Evolutionary conservation across 2,888 invertebrate genomes (phyloP).

Genomic region (Stenotaenia linearis): DNA sequence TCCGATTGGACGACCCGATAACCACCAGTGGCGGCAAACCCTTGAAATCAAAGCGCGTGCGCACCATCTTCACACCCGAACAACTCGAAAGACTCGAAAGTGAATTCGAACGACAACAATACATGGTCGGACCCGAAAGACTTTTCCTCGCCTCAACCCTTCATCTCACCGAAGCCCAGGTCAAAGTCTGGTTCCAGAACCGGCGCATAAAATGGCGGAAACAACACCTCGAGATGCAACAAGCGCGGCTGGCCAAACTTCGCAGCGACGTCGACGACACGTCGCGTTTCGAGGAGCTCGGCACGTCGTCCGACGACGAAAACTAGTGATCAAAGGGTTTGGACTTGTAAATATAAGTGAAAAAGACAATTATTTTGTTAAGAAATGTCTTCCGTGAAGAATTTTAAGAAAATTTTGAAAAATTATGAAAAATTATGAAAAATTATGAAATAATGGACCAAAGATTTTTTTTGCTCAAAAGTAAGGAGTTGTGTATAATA

Average conservation of each 20-base stretch:
- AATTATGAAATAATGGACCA: too few relatives aligned
- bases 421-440: too few relatives aligned
- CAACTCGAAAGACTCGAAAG: constrained; percentile 88
- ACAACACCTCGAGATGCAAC: constrained; percentile 85
- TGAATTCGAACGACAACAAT: constrained; percentile 92
- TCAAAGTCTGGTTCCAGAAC: constrained; percentile 90
- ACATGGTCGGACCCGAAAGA: constrained; percentile 95
- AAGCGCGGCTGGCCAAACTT: constrained; percentile 68
- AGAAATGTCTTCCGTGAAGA: background rate
- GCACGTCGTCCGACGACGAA: constrained; percentile 21
- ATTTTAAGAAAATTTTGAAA: too few relatives aligned
- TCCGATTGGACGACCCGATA: background rate
- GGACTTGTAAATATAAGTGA: too few relatives aligned
- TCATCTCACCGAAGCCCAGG: constrained; percentile 82
- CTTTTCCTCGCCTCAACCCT: constrained; percentile 83
- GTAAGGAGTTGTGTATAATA: too few relatives aligned
- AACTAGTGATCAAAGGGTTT: too few relatives aligned
- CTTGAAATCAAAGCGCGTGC: constrained; percentile 72
- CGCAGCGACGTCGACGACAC: constrained; percentile 46
- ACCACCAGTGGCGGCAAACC: background rate
- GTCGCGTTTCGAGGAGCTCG: constrained; percentile 41
- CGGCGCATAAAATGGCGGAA: constrained; percentile 93
- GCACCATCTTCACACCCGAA: constrained; percentile 95
- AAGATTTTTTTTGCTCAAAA: background rate
- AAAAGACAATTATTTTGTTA: too few relatives aligned